Evolutionary conservation across 2,113 vertebrate genomes (phyloP).

Genomic region (Aphyosemion australe): DNA sequence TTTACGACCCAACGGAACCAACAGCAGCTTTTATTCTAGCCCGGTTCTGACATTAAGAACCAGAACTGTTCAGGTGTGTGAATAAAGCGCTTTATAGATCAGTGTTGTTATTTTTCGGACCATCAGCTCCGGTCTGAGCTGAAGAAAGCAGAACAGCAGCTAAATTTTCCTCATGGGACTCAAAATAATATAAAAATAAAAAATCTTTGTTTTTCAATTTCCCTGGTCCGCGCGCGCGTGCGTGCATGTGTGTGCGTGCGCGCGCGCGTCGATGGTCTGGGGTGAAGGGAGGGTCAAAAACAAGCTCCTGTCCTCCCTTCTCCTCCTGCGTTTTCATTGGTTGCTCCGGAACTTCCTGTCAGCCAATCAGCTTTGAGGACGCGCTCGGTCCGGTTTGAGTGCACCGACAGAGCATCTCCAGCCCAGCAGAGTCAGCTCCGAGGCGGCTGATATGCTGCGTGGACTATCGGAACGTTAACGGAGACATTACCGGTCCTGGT

Average conservation of each 20-base stretch:
- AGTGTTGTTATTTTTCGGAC: no score
- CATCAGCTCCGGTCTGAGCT: no score
- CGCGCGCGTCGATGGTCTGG: background rate
- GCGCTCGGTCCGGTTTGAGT: slow-evolving; percentile 65
- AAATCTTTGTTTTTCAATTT: no score
- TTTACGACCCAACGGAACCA: no score
- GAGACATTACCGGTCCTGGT: slow-evolving; percentile 39
- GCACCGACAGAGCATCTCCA: slow-evolving; percentile 52
- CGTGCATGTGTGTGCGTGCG: background rate
- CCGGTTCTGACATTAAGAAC: no score
- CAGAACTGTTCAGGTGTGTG: no score
- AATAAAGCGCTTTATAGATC: no score
- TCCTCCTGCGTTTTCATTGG: slow-evolving; percentile 68
- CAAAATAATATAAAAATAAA: no score
- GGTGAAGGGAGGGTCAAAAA: background rate
- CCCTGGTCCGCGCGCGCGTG: background rate
- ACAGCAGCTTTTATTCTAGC: no score
- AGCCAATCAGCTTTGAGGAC: slow-evolving; percentile 71
- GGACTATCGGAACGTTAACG: slow-evolving; percentile 51
- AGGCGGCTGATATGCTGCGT: slow-evolving; percentile 76
- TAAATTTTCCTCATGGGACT: no score
- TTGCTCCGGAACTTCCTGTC: slow-evolving; percentile 12
- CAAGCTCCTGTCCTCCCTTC: slow-evolving; percentile 18
- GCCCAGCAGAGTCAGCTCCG: slow-evolving; percentile 56
- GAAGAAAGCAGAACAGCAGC: no score